Percentiles rank a stretch among this genome's conserved stretches.
phyloP scores from a whole-genome alignment of 2,113 vertebrate genomes.

The Asarcornis scutulata region DNA sequence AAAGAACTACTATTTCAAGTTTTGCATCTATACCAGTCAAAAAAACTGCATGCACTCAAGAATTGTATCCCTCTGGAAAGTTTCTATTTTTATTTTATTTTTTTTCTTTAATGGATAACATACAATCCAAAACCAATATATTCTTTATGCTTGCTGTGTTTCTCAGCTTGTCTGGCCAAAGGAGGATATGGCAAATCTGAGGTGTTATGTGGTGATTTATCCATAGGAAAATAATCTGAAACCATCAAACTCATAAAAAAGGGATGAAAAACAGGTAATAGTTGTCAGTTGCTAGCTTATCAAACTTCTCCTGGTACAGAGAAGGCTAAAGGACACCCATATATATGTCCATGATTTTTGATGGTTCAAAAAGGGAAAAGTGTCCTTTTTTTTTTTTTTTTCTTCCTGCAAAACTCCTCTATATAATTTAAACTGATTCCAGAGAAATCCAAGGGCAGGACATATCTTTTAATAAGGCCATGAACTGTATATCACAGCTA shows the following conservation, averaged over 20 bases:
- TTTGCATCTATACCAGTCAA: background rate
- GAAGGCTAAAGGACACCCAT: background rate
- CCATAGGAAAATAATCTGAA: background rate
- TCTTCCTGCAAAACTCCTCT: background rate
- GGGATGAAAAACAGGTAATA: background rate
- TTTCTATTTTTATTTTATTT: background rate
- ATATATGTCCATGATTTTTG: background rate
- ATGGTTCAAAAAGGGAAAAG: background rate
- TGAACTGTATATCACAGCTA: conserved; percentile 57
- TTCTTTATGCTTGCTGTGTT: background rate
- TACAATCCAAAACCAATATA: background rate
- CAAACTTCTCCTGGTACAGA: background rate
- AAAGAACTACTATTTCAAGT: background rate
- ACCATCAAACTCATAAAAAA: background rate
- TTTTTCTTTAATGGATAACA: background rate
- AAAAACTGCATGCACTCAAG: background rate
- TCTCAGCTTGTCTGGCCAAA: background rate
- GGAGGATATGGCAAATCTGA: background rate
- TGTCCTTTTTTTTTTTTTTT: background rate
- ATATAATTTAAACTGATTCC: conserved; percentile 1
- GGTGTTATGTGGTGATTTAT: background rate
- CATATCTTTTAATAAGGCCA: conserved; percentile 59
- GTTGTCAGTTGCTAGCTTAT: background rate
- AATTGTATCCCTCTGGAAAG: accelerated
- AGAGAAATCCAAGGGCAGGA: conserved; percentile 53